These are phyloP conservation scores for Tokudaia muenninki DNA, from an alignment of 2,797 vertebrate species.

Conservation along the genomic window DNA sequence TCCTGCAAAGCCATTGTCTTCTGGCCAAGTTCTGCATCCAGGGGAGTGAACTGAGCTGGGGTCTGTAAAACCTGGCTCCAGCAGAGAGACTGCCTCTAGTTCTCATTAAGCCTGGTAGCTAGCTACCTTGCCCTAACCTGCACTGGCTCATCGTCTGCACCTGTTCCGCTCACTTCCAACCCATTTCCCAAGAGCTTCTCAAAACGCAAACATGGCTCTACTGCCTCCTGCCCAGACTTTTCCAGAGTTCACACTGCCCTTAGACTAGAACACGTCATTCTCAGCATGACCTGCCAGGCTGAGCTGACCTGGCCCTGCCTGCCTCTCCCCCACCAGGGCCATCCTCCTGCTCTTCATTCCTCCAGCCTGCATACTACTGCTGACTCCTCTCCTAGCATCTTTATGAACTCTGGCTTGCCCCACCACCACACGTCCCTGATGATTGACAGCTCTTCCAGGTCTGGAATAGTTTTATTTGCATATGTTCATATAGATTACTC, in stretches of 20 bases:
- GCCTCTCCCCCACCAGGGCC: neutral
- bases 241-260: neutral
- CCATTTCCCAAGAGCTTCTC: neutral
- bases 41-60: neutral
- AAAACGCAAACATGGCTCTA: neutral
- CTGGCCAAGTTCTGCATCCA: neutral
- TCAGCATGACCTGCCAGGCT: neutral
- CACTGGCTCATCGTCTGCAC: neutral
- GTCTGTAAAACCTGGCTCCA: neutral
- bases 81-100: neutral
- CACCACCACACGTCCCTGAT: neutral
- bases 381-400: too few relatives aligned
- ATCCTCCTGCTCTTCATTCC: neutral
- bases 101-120: neutral
- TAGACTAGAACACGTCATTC: too few relatives aligned
- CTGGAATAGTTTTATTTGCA: neutral
- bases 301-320: neutral
- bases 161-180: neutral
- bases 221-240: neutral
- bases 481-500: neutral
- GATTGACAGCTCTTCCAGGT: neutral
- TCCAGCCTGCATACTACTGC: too few relatives aligned
- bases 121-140: neutral
- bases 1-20: neutral
- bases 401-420: neutral